Evolutionary conservation across 35 echinoderm and acorn worm genomes (phyloP), one percentile per base, ranked within the genome.

Genomic region (Apostichopus californicus): DNA sequence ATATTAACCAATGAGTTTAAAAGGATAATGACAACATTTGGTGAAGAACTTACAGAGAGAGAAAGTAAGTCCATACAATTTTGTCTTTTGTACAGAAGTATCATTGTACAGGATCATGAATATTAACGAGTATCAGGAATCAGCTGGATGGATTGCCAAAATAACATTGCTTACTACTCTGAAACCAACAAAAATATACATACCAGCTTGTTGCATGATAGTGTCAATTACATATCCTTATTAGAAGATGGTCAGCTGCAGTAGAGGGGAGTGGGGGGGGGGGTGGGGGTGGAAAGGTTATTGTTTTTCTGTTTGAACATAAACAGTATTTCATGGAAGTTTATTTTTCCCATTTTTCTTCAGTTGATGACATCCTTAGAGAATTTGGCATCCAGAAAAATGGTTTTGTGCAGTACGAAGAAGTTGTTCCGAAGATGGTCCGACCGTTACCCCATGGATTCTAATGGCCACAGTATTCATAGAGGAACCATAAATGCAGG

Each of bases 11-110:
- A 79, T 57, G 96, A 98, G 80, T 96, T 98, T 64, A 93, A 91
- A 65, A 92, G 93, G 63, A 98, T 95, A n/a, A 98, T 98, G 96
- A 96, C 94, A 1, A 95, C 64, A 58, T 96, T 98, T 90, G 96
- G 96, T 66, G 96, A 98, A 90, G 93, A 93, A 91, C 77, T 98
- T 46, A 70, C 94, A 54, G 91, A 94, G 79, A 94, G 93, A 91
- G 96, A 98, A 94, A 93, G 96, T 98, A 90, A 56, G 92, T 83
- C 15, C 4, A 17, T 15, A 25, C 7, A 60, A 60, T 3, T 9
- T 60, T 7, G 1, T 60, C 58, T 60, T 60, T 60, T 60, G 4
- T 34, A 34, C 34, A 46, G 34, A 46, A 61, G 58, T 61, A 61
- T 61, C 58, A 11, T 12, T 61, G 58, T 12, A 46, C 2, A 46